phyloP scores from a whole-genome alignment of 2,797 vertebrate species.

The Gambusia yucatana region DNA sequence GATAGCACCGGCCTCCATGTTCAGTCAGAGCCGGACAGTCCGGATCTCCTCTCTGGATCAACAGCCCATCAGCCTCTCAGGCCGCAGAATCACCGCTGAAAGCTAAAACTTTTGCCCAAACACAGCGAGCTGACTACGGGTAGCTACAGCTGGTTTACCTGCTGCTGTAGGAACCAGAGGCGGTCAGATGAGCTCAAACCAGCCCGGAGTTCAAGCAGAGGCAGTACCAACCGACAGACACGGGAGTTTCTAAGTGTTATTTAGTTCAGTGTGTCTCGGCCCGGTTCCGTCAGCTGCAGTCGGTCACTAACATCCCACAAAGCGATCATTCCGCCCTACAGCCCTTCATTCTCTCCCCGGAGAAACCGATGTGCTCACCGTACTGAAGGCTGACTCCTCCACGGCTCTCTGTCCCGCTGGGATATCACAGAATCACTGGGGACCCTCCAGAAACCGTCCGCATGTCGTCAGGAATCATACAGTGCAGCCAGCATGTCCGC shows the following conservation, averaged over 20 bases:
- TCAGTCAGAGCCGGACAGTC: rapidly evolving
- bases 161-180: background rate
- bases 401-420: background rate
- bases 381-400: constrained; percentile 26
- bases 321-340: constrained; percentile 3
- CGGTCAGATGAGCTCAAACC: background rate
- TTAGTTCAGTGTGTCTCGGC: background rate
- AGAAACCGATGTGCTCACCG: constrained; percentile 28
- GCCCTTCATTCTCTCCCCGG: background rate
- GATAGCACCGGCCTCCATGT: background rate
- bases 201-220: rapidly evolving
- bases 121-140: constrained; percentile 28
- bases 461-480: constrained; percentile 28
- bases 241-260: background rate
- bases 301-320: constrained; percentile 22
- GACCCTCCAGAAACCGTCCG: constrained; percentile 27
- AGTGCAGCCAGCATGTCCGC: constrained; percentile 73
- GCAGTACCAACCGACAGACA: rapidly evolving
- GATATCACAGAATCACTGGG: background rate
- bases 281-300: constrained; percentile 18
- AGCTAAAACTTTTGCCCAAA: constrained; percentile 30
- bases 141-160: constrained; percentile 33
- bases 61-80: background rate
- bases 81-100: constrained; percentile 32
- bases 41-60: no score